Conservation (phyloP, 1,140 invertebrate genomes). For the Papilio aristodemus region DNA sequence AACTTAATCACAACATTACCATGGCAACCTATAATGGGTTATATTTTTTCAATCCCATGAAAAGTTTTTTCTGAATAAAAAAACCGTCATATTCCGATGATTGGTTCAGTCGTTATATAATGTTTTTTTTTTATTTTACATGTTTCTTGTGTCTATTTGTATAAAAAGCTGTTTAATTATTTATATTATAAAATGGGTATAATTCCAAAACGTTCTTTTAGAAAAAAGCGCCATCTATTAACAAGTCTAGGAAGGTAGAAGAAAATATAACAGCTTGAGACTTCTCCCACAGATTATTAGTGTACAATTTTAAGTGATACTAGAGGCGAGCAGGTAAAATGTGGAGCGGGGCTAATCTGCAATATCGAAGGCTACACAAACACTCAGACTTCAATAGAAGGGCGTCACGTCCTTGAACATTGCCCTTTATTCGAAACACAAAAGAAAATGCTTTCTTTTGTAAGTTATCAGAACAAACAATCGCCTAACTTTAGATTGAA, state of each 20-base stretch:
- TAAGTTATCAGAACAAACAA: conserved; percentile 10
- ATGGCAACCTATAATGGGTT: too few relatives aligned
- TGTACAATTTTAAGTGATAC: conserved; percentile 23
- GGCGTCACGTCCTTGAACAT: conserved; percentile 52
- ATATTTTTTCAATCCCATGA: too few relatives aligned
- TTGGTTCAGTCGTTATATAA: too few relatives aligned
- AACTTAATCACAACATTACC: too few relatives aligned
- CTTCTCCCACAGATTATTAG: conserved; percentile 15
- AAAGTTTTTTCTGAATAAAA: too few relatives aligned
- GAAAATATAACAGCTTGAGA: conserved; percentile 18
- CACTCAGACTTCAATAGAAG: conserved; percentile 48
- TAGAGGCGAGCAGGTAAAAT: conserved; percentile 48
- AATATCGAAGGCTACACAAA: conserved; percentile 55
- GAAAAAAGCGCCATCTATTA: conserved; percentile 60
- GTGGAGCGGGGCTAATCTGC: conserved; percentile 52
- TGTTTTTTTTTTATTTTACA: too few relatives aligned
- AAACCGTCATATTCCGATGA: too few relatives aligned
- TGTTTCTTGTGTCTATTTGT: too few relatives aligned
- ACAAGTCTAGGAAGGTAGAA: conserved; percentile 34
- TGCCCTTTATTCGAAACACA: conserved; percentile 50
- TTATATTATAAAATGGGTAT: too few relatives aligned
- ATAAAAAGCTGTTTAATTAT: too few relatives aligned
- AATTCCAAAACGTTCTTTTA: too few relatives aligned
- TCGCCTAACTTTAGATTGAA: conserved; percentile 10
- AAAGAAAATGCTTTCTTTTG: conserved; percentile 57